phyloP scores from a whole-genome alignment of 2,888 invertebrate species.

The Cataglyphis cursor region DNA sequence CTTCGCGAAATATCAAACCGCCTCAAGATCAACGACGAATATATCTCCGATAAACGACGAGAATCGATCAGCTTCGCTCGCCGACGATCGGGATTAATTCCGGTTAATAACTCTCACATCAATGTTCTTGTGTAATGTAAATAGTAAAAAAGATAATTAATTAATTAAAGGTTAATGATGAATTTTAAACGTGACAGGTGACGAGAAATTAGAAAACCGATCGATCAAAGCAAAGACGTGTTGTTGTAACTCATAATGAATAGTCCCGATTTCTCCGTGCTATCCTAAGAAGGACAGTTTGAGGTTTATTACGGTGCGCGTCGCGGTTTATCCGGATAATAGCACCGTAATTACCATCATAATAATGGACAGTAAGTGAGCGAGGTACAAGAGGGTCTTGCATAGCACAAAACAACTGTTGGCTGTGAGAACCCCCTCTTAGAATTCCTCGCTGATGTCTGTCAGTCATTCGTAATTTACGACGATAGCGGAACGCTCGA shows the following conservation, averaged over 20 bases:
- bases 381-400: constrained; percentile 66
- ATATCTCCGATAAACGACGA: constrained; percentile 30
- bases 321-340: constrained; percentile 73
- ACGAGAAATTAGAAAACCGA: constrained; percentile 10
- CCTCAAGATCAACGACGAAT: constrained; percentile 36
- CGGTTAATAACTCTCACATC: constrained; percentile 9
- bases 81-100: constrained; percentile 29
- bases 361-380: constrained; percentile 73
- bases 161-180: constrained; percentile 20
- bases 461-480: constrained; percentile 78
- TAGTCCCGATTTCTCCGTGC: constrained; percentile 30
- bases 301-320: constrained; percentile 65
- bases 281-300: constrained; percentile 41
- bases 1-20: constrained; percentile 43
- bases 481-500: constrained; percentile 70
- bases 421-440: constrained; percentile 69
- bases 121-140: not conserved
- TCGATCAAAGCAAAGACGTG: constrained; percentile 34
- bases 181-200: constrained; percentile 31
- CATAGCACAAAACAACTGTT: constrained; percentile 67
- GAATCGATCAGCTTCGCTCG: not conserved
- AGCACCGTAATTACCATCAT: constrained; percentile 71
- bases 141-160: not conserved
- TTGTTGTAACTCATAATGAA: not conserved
- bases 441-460: constrained; percentile 77